Base-by-base conservation (phyloP, 2,113 vertebrate species). In the Scomber colias region DNA sequence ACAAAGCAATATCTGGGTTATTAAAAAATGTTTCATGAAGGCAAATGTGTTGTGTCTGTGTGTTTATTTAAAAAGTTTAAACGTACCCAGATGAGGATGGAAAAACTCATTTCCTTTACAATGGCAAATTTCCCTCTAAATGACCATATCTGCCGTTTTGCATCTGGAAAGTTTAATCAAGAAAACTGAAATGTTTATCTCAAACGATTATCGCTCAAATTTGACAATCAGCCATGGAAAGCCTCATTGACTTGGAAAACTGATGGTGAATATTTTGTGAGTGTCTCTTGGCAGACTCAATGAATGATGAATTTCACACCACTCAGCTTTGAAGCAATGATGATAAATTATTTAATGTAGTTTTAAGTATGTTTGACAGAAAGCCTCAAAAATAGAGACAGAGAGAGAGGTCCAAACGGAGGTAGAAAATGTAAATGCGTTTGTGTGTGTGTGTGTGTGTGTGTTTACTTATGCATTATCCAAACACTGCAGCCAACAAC, bases 301-400 rank as follows among this genome's bases (percentile, higher is more conserved):
- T 61, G 40, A 77, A 83, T 65, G 68, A 76, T 84, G 72, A 16
- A 82, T 83, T 80, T 83, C 8, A 76, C 35, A 40, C 35, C 75
- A 30, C 40, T 44, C 71, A 61, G 60, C 66, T 79, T 65, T 5
- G 50, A 27, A 53, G 59, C 44, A 57, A 50, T 50, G 61, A 68
- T 14, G 21, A 82, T 88, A 12, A 77, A 92, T 89, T 70, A 88
- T 89, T 89, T 40, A 72, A 83, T 65, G n/a, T 21, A 11, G 9
- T 61, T 79, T 79, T 61, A 75, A 77, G 53, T 49, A 77, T 57
- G 68, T 57, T 56, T 82, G 68, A 84, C 53, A 15, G 61, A 51
- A 11, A 56, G 44, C 24, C 24, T 27, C 24, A 27, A 27, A 49
- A 8, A 24, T 21, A 56, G 11, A 11, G 31, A 4, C 9, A 40